These are phyloP conservation scores for Eupithecia abbreviata DNA, from an alignment of 2,888 invertebrate species.

Conservation along the genomic window DNA sequence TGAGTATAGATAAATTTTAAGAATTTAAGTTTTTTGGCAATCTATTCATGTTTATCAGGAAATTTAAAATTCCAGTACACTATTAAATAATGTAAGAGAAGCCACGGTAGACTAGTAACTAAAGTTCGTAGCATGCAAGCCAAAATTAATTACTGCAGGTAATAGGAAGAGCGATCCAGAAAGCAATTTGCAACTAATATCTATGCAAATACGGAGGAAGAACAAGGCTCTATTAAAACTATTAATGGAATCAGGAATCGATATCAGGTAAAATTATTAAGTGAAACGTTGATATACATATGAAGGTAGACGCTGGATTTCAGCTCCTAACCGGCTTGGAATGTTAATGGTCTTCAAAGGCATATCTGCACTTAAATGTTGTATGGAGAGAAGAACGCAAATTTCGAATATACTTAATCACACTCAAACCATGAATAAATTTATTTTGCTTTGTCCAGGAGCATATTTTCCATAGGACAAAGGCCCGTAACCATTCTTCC, in stretches of 20 bases:
- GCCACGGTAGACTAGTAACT: constrained; percentile 9
- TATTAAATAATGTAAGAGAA: constrained; percentile 13
- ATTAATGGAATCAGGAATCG: constrained; percentile 44
- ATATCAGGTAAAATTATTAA: constrained; percentile 31
- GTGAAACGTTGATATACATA: not conserved
- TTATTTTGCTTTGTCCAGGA: not conserved
- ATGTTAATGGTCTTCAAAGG: not conserved
- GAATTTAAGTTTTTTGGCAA: not conserved
- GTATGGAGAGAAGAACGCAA: not conserved
- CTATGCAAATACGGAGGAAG: constrained; percentile 71
- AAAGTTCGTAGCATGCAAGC: constrained; percentile 22
- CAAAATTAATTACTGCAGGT: constrained; percentile 46
- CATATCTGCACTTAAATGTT: not conserved
- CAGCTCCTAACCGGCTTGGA: not conserved
- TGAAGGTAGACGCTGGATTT: not conserved
- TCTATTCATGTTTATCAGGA: not conserved
- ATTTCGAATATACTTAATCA: not conserved
- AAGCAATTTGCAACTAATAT: constrained; percentile 73
- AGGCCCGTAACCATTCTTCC: not conserved
- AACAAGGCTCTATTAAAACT: constrained; percentile 58
- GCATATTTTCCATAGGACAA: not conserved
- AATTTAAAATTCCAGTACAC: not conserved
- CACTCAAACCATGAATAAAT: not conserved
- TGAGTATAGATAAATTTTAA: too few relatives aligned
- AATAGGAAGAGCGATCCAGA: constrained; percentile 55